These are phyloP conservation scores for Nematostella vectensis DNA, from an alignment of 92 coral and sea anemone species.

Conservation along the genomic window DNA sequence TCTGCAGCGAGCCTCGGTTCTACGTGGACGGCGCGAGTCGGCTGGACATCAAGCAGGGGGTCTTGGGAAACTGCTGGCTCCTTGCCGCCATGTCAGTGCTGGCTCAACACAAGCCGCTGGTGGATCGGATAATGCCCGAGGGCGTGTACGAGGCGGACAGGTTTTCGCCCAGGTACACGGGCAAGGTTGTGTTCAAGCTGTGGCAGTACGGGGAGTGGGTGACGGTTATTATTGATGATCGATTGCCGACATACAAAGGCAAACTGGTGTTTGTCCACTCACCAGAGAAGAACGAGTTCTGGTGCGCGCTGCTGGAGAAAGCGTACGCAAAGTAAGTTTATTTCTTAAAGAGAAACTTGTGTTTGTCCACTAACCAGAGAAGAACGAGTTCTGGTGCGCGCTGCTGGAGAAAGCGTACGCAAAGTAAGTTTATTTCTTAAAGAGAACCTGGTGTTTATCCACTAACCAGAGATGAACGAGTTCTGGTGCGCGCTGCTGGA, in stretches of 20 bases:
- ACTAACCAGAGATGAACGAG: too few relatives aligned
- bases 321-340: conserved; percentile 67
- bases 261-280: conserved; percentile 45
- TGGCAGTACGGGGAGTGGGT: conserved; percentile 79
- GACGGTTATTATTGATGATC: conserved; percentile 65
- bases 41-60: conserved; percentile 75
- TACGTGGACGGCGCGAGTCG: conserved; percentile 65
- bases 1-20: conserved; percentile 5
- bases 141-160: conserved; percentile 31
- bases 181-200: conserved; percentile 60
- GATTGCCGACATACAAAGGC: conserved; percentile 51
- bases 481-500: conserved; percentile 73
- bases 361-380: conserved; percentile 47
- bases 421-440: conserved; percentile 38
- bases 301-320: conserved; percentile 68
- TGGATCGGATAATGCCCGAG: conserved; percentile 25
- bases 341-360: conserved; percentile 10
- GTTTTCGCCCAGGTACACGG: conserved; percentile 26
- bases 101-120: conserved; percentile 26
- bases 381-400: conserved; percentile 74
- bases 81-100: conserved; percentile 62
- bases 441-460: too few relatives aligned
- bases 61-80: conserved; percentile 81
- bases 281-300: conserved; percentile 56
- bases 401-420: conserved; percentile 69